phyloP scores from a whole-genome alignment of 2,888 invertebrate genomes.

The Drosophila phalerata region DNA sequence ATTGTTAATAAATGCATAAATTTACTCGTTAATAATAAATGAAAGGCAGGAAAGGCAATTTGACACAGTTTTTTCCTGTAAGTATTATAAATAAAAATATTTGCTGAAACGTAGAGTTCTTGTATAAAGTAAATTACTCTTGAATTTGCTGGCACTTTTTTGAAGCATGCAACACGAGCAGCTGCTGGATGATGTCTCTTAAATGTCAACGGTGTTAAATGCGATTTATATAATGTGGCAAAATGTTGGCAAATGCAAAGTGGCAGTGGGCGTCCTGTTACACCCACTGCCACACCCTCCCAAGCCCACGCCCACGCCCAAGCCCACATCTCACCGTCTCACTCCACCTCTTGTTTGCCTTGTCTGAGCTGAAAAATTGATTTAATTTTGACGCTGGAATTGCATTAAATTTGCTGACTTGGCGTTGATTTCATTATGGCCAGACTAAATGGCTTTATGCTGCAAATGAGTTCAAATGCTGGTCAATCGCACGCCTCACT shows the following conservation, averaged over 20 bases:
- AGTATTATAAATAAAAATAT: neutral
- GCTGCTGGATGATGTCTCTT: neutral
- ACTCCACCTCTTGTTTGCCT: no score
- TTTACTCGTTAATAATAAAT: conserved; percentile 4
- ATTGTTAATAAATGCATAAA: conserved; percentile 1
- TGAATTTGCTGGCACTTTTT: neutral
- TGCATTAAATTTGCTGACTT: conserved; percentile 67
- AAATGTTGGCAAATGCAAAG: conserved; percentile 51
- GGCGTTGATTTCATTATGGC: conserved; percentile 64
- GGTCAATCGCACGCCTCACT: conserved; percentile 29
- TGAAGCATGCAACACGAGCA: conserved; percentile 5
- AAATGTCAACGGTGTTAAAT: conserved; percentile 36
- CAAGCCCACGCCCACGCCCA: no score
- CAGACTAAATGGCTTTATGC: conserved; percentile 32
- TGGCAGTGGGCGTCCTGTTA: conserved; percentile 16
- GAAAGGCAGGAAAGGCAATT: neutral
- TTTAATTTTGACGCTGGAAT: conserved; percentile 54
- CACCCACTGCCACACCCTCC: no score
- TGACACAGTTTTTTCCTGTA: neutral
- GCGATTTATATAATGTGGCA: conserved; percentile 50
- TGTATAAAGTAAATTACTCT: neutral
- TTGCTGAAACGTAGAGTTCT: neutral
- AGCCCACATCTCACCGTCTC: neutral
- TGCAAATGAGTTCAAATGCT: conserved; percentile 34
- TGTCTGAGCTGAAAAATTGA: conserved; percentile 37